These are phyloP conservation scores for Sarcophilus harrisii DNA, from an alignment of 2,797 vertebrate genomes.

Conservation along the genomic window DNA sequence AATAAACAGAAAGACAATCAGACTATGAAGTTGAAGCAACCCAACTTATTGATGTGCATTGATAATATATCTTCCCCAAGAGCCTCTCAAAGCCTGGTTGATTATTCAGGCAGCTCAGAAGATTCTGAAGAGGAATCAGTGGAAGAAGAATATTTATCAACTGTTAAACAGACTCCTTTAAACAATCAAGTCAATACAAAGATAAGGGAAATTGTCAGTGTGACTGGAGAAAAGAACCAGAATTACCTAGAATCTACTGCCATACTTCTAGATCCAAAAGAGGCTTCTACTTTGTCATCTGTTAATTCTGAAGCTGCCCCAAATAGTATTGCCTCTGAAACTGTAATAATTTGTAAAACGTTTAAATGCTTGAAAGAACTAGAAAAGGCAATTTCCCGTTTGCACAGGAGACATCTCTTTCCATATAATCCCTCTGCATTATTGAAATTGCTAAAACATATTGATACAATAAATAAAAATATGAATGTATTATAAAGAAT, in stretches of 20 bases:
- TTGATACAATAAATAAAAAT: constrained; percentile 74
- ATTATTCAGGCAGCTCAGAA: constrained; percentile 91
- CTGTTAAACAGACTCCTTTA: constrained; percentile 48
- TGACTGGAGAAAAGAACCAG: background rate
- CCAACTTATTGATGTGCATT: background rate
- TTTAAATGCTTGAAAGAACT: constrained; percentile 89
- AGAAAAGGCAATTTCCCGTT: constrained; percentile 86
- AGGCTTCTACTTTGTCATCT: background rate
- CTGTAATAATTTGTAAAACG: constrained; percentile 74
- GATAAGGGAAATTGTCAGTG: constrained; percentile 25
- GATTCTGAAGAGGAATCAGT: constrained; percentile 88
- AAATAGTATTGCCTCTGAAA: background rate
- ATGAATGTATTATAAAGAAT: background rate
- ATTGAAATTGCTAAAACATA: constrained; percentile 88
- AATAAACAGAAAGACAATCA: constrained; percentile 8
- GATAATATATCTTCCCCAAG: background rate
- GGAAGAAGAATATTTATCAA: constrained; percentile 66
- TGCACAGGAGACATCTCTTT: constrained; percentile 92
- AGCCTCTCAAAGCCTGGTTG: constrained; percentile 86
- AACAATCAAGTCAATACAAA: background rate
- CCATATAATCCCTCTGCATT: constrained; percentile 94
- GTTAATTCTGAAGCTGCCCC: background rate
- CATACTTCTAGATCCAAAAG: constrained; percentile 15
- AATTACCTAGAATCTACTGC: background rate
- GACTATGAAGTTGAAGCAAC: background rate